Conservation (phyloP, 2,888 invertebrate genomes). For the Ctena decussata region DNA sequence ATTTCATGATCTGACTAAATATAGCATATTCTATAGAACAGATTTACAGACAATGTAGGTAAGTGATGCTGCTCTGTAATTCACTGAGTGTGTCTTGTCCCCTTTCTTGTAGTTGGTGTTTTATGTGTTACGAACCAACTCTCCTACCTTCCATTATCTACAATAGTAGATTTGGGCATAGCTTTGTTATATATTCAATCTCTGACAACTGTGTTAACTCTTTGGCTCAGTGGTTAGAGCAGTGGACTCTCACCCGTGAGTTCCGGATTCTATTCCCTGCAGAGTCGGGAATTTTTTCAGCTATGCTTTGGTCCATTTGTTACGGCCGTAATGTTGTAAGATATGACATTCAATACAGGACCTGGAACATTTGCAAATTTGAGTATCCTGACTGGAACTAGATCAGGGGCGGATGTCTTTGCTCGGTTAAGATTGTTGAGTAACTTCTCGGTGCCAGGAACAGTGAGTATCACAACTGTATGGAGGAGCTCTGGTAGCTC, state of each 20-base stretch:
- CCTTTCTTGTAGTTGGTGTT: conserved; percentile 17
- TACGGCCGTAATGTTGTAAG: too few species aligned
- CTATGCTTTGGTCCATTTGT: too few species aligned
- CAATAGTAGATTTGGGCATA: too few species aligned
- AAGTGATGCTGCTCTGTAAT: background rate
- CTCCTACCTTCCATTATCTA: too few species aligned
- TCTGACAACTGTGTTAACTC: too few species aligned
- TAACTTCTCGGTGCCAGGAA: conserved; percentile 29
- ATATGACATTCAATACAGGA: conserved; percentile 28
- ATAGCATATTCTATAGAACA: background rate
- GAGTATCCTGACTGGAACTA: conserved; percentile 34
- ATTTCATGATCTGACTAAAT: conserved; percentile 29
- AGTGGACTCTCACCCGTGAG: too few species aligned
- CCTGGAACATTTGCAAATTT: conserved; percentile 27
- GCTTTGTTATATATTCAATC: too few species aligned
- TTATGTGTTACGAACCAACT: conserved; percentile 39
- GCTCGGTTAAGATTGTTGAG: conserved; percentile 35
- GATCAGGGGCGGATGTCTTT: conserved; percentile 37
- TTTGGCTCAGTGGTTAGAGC: too few species aligned
- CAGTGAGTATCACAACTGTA: too few species aligned
- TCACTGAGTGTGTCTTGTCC: background rate
- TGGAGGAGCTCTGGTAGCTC: too few species aligned
- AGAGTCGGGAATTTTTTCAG: too few species aligned
- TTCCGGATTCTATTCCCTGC: too few species aligned
- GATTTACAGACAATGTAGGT: conserved; percentile 7